Conservation (phyloP, 1,140 invertebrate species). For the Pseudoatta argentina region DNA sequence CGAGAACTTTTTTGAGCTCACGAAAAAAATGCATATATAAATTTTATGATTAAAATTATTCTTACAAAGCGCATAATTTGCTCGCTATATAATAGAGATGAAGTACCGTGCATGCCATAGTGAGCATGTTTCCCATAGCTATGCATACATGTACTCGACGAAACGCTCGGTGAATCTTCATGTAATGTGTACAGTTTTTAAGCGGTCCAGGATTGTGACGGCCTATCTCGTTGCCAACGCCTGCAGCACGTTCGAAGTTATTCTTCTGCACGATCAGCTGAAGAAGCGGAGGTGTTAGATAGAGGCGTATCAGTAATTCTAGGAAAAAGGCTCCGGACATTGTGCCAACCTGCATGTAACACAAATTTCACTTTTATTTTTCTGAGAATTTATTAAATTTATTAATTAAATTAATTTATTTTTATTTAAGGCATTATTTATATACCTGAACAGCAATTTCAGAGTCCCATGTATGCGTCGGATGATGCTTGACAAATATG, state of each 20-base stretch:
- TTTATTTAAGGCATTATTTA: background rate
- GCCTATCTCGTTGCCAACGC: conserved; percentile 91
- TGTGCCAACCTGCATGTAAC: conserved; percentile 87
- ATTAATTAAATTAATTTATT: background rate
- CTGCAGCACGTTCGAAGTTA: conserved; percentile 90
- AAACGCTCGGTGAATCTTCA: conserved; percentile 90
- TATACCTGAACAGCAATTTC: conserved; percentile 85
- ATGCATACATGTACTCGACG: conserved; percentile 90
- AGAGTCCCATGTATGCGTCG: conserved; percentile 81
- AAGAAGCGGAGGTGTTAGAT: conserved; percentile 90
- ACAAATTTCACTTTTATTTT: background rate
- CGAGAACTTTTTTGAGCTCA: background rate
- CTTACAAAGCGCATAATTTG: conserved; percentile 86
- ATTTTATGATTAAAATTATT: background rate
- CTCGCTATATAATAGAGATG: conserved; percentile 90
- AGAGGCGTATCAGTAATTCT: conserved; percentile 90
- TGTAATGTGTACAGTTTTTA: conserved; percentile 90
- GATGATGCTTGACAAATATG: conserved; percentile 89
- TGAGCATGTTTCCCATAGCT: conserved; percentile 91
- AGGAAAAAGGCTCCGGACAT: conserved; percentile 90
- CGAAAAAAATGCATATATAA: background rate
- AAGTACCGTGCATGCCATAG: conserved; percentile 90
- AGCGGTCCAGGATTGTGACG: conserved; percentile 89
- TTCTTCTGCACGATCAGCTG: conserved; percentile 90
- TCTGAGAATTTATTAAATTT: background rate